A percentile compares a stretch with the other conserved stretches of the same genome.
phyloP scores from a whole-genome alignment of 2,113 vertebrate genomes.

The Spea multiplicata region DNA sequence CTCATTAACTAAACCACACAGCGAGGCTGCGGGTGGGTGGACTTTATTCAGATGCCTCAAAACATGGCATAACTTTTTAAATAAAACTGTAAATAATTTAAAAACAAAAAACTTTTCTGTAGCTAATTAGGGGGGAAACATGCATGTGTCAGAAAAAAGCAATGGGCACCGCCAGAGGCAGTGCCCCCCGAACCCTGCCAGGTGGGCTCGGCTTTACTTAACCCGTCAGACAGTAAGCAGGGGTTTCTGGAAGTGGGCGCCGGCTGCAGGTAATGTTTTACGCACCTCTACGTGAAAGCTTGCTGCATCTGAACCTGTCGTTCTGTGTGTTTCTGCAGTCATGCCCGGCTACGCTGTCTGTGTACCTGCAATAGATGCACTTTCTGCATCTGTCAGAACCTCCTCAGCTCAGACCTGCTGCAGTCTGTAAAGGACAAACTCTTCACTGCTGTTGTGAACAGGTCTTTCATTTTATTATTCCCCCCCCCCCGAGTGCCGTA shows the following conservation, averaged over 20 bases:
- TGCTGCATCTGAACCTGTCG: slow-evolving; percentile 70
- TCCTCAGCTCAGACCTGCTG: slow-evolving; percentile 97
- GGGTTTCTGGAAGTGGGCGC: neutral
- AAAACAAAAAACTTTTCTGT: too few relatives aligned
- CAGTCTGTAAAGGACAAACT: slow-evolving; percentile 95
- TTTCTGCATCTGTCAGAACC: slow-evolving; percentile 98
- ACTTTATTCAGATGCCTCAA: too few relatives aligned
- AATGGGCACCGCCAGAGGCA: too few relatives aligned
- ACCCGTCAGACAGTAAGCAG: too few relatives aligned
- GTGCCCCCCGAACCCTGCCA: too few relatives aligned
- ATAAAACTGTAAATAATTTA: too few relatives aligned
- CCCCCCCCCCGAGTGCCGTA: slow-evolving; percentile 74
- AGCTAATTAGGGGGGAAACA: too few relatives aligned
- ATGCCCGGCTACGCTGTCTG: slow-evolving; percentile 93
- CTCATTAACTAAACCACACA: too few relatives aligned
- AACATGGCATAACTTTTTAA: too few relatives aligned
- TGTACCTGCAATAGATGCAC: slow-evolving; percentile 97
- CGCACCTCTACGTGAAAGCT: neutral
- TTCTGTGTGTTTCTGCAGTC: slow-evolving; percentile 91
- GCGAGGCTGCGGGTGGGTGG: too few relatives aligned
- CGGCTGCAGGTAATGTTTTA: neutral
- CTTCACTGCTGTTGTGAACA: slow-evolving; percentile 93
- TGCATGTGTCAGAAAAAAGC: too few relatives aligned
- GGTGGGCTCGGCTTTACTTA: too few relatives aligned
- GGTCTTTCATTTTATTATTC: slow-evolving; percentile 84